Percentiles rank a stretch among this genome's conserved stretches.
phyloP scores from a whole-genome alignment of 2,797 vertebrate species.

The Xenentodon cancila region DNA sequence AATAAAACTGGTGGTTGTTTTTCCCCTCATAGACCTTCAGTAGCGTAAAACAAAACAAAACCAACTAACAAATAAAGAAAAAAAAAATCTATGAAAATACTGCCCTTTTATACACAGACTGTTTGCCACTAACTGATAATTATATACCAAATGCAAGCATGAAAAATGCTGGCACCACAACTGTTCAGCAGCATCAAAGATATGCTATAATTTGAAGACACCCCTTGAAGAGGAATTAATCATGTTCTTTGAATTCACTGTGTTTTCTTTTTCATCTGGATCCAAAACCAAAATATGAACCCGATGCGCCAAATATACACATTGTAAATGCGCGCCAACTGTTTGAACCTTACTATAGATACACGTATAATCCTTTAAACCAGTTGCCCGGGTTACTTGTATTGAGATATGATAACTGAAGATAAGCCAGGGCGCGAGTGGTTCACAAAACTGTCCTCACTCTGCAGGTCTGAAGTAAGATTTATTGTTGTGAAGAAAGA shows the following conservation, averaged over 20 bases:
- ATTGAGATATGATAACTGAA: too few relatives aligned
- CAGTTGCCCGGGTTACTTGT: too few relatives aligned
- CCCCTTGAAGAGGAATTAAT: constrained; percentile 18
- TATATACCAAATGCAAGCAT: constrained; percentile 1
- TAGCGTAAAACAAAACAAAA: background rate
- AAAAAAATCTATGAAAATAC: background rate
- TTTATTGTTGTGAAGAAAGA: background rate
- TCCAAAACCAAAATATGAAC: constrained; percentile 13
- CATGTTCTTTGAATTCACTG: constrained; percentile 4
- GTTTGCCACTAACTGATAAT: constrained; percentile 1
- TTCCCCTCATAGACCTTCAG: background rate
- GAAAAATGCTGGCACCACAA: background rate
- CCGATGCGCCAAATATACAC: background rate
- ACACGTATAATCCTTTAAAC: too few relatives aligned
- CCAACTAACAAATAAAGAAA: too few relatives aligned
- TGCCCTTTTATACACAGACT: background rate
- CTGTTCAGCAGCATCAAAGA: constrained; percentile 2
- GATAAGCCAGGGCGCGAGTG: background rate
- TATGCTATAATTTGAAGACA: constrained; percentile 1
- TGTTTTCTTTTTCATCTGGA: constrained; percentile 9
- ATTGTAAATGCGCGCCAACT: background rate
- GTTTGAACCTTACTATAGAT: background rate
- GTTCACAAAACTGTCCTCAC: background rate
- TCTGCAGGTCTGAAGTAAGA: background rate
- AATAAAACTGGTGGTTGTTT: too few relatives aligned